phyloP scores from a whole-genome alignment of 2,113 vertebrate species.

The Cinclus mexicanus region DNA sequence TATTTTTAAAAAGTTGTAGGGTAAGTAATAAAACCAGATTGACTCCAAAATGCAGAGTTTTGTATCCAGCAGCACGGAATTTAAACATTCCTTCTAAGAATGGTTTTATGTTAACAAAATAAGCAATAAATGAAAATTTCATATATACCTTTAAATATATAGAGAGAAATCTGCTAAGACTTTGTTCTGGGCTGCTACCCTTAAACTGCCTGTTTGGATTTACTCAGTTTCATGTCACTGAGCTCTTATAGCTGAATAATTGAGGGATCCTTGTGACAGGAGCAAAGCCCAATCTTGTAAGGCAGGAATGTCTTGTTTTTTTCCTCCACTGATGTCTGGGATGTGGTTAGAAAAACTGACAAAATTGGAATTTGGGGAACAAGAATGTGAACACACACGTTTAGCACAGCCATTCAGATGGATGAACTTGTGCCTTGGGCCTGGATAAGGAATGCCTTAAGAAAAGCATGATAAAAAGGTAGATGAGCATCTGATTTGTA shows the following conservation, averaged over 20 bases:
- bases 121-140: not conserved
- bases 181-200: not conserved
- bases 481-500: not conserved
- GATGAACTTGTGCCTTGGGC: not conserved
- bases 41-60: not conserved
- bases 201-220: not conserved
- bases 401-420: not conserved
- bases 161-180: not conserved
- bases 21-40: not conserved
- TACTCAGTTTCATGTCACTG: not conserved
- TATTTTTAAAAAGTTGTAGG: not conserved
- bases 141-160: not conserved
- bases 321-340: not conserved
- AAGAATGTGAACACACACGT: not conserved
- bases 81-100: not conserved
- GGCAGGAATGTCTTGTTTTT: not conserved
- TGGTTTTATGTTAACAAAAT: not conserved
- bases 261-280: rapidly evolving
- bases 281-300: not conserved
- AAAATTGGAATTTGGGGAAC: not conserved
- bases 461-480: not conserved
- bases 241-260: not conserved
- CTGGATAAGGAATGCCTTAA: not conserved
- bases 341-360: not conserved
- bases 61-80: not conserved